Evolutionary conservation across 1,140 invertebrate genomes (phyloP).

Genomic region (Chlorops oryzae): DNA sequence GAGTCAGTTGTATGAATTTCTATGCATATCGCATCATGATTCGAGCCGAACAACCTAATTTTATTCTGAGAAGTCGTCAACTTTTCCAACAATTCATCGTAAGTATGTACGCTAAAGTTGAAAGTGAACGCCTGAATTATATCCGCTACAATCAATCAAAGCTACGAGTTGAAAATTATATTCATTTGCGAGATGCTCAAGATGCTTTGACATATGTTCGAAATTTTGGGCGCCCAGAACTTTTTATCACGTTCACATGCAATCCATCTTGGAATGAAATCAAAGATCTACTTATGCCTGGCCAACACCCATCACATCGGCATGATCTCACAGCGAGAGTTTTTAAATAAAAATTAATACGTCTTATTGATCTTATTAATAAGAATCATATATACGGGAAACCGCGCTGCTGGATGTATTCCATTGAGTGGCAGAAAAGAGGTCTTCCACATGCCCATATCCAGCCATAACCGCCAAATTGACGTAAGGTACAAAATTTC

Average conservation of each 20-base stretch:
- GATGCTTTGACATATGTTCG: slow-evolving; percentile 10
- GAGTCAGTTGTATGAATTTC: slow-evolving; percentile 25
- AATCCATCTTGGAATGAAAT: slow-evolving; percentile 52
- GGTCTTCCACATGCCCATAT: slow-evolving; percentile 52
- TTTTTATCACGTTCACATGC: slow-evolving; percentile 49
- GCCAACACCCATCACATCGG: slow-evolving; percentile 35
- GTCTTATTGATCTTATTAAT: slow-evolving; percentile 47
- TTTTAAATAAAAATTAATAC: slow-evolving; percentile 50
- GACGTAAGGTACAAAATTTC: too few relatives aligned
- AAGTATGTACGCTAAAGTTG: slow-evolving; percentile 52
- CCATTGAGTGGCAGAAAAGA: slow-evolving; percentile 52
- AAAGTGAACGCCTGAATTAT: slow-evolving; percentile 34
- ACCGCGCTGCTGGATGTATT: slow-evolving; percentile 45
- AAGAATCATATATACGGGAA: slow-evolving; percentile 40
- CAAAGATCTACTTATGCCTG: slow-evolving; percentile 31
- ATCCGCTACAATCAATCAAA: slow-evolving; percentile 9
- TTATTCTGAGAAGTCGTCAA: background rate
- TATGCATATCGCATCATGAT: slow-evolving; percentile 30
- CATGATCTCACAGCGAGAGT: slow-evolving; percentile 47
- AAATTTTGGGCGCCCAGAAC: slow-evolving; percentile 25
- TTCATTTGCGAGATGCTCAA: slow-evolving; percentile 27
- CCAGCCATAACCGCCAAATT: too few relatives aligned
- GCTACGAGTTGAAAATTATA: background rate
- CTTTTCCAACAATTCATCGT: slow-evolving; percentile 47
- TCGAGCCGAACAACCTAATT: too few relatives aligned